Evolutionary conservation across 1,140 invertebrate species (phyloP), one percentile per base, ranked within the genome.

Genomic region (Radopholus similis): DNA sequence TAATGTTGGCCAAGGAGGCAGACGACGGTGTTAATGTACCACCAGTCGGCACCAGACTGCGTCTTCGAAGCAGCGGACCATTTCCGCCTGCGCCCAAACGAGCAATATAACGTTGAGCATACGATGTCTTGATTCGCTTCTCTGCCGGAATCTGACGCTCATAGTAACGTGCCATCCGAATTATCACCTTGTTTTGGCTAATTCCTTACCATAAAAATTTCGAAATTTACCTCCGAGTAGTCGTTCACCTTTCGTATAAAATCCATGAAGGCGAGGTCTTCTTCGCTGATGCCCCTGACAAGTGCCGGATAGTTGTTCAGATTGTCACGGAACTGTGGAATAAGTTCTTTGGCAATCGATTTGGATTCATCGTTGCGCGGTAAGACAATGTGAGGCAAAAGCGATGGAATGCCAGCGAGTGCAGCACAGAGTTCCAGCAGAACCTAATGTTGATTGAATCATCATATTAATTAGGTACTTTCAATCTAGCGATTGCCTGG

Each of bases 341-440:
- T 67, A 23, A 81, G 53, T 37, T 81, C 78, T 53, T 78, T 81
- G 11, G 72, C 75, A 15, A 81, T 81, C 0, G 80, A 82, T 42
- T 75, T 78, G 6, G 75, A 56, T 11, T 74, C 63, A 23, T 40
- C 32, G 38, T 64, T 63, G 40, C 68, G 75, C 35, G 81, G 79
- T 23, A 26, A 21, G 6, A 82, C 73, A 4, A 81, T 44, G 40
- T 64, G 66, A 9, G 74, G 75, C 9, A 82, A 55, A 18, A 81
- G 58, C 23, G 15, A 54, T 3, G 80, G 77, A 32, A 80, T 23
- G 2, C 49, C 42, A 6, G 80, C 54, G 38, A 81, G 64, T 5
- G 58, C 65, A 8, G 77, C 62, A 23, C 80, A 68, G n/a, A 71
- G 53, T 37, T 81, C 80, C 13, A 81, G 40, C 21, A 81, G 68